A percentile compares a stretch with the other conserved stretches of the same genome.
Conservation (phyloP, 2,113 vertebrate genomes). For the Micromys minutus region DNA sequence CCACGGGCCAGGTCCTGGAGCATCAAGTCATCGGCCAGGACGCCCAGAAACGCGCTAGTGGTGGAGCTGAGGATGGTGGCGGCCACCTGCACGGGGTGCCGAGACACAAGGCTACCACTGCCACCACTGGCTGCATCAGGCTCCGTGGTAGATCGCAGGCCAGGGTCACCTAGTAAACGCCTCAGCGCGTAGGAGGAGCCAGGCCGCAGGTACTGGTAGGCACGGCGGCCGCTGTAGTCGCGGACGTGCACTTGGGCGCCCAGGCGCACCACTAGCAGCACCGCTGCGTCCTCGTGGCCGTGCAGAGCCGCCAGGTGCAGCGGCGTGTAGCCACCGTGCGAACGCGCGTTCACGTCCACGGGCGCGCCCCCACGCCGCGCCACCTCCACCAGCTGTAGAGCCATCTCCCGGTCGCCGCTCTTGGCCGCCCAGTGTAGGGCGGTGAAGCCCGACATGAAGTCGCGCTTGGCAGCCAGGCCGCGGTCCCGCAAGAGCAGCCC, state of each 20-base stretch:
- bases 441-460: constrained; percentile 95
- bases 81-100: constrained; percentile 85
- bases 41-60: constrained; percentile 87
- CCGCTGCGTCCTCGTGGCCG: constrained; percentile 86
- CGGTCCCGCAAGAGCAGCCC: constrained; percentile 91
- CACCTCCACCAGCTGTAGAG: constrained; percentile 86
- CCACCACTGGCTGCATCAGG: fast-evolving
- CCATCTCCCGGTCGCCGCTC: constrained; percentile 90
- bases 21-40: constrained; percentile 87
- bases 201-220: constrained; percentile 91
- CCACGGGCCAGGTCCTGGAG: constrained; percentile 89
- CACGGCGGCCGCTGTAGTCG: constrained; percentile 93
- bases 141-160: neutral
- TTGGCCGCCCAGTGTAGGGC: constrained; percentile 97
- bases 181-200: constrained; percentile 80
- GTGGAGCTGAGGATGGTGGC: constrained; percentile 88
- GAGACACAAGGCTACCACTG: constrained; percentile 30
- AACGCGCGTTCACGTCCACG: constrained; percentile 88
- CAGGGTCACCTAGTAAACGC: constrained; percentile 88
- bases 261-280: constrained; percentile 87
- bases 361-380: constrained; percentile 81
- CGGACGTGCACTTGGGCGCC: constrained; percentile 86
- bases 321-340: constrained; percentile 92
- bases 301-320: constrained; percentile 95
- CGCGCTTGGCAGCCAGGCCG: constrained; percentile 90